Conservation (phyloP, 2,113 vertebrate species). For the Dolichallabes microphthalmus region DNA sequence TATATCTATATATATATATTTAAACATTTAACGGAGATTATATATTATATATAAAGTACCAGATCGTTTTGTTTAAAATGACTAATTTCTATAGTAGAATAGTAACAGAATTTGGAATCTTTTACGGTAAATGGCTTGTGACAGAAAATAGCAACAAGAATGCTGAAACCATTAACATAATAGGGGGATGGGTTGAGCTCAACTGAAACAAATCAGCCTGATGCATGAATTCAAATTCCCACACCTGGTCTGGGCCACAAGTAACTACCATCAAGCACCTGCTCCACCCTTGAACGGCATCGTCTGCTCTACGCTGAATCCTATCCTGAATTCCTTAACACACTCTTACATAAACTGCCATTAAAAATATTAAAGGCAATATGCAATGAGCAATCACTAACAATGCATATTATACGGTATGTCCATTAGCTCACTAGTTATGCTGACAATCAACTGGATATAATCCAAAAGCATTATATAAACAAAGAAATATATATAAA, state of each 20-base stretch:
- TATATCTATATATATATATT: too few relatives aligned
- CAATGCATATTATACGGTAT: background rate
- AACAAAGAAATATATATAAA: background rate
- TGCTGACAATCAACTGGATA: background rate
- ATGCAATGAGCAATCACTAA: background rate
- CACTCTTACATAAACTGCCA: conserved; percentile 17
- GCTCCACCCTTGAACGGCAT: conserved; percentile 39
- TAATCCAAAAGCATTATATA: background rate
- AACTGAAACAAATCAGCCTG: conserved; percentile 57
- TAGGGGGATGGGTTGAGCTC: conserved; percentile 23
- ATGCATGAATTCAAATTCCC: conserved; percentile 56
- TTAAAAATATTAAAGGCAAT: background rate
- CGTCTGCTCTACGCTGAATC: background rate
- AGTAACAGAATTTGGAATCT: background rate
- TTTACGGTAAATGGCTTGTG: background rate
- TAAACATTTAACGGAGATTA: too few relatives aligned
- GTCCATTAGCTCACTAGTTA: background rate
- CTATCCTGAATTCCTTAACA: conserved; percentile 9
- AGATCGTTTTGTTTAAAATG: background rate
- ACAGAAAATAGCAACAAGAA: conserved; percentile 24
- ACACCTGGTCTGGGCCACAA: conserved; percentile 40
- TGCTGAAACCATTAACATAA: background rate
- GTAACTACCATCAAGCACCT: conserved; percentile 49
- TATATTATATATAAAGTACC: too few relatives aligned
- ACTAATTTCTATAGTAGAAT: background rate